Conservation (phyloP, 2,888 invertebrate genomes). For the Amblyjoppa proteus region DNA sequence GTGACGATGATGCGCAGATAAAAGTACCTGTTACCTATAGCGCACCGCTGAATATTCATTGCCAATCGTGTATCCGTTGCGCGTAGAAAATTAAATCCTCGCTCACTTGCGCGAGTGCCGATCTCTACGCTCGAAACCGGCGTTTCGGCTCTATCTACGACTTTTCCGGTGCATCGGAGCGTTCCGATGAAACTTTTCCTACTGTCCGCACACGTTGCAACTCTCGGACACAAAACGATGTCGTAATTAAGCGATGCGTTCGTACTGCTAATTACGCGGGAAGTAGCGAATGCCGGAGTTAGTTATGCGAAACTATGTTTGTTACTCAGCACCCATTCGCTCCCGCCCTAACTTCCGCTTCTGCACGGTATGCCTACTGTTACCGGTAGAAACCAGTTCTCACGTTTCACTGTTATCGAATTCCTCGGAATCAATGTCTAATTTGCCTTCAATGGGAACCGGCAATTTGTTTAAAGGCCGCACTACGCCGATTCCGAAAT, state of each 20-base stretch:
- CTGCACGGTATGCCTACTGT: background rate
- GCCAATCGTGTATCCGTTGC: slow-evolving; percentile 50
- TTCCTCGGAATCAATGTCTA: background rate
- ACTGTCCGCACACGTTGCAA: background rate
- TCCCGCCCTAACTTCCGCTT: slow-evolving; percentile 42
- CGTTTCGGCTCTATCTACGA: slow-evolving; percentile 34
- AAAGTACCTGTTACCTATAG: slow-evolving; percentile 33
- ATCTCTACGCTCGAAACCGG: slow-evolving; percentile 4
- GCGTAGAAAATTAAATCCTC: slow-evolving; percentile 45
- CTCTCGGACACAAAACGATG: slow-evolving; percentile 41
- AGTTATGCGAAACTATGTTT: slow-evolving; percentile 62
- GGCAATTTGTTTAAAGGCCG: background rate
- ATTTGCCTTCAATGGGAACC: slow-evolving; percentile 3
- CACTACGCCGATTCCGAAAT: background rate
- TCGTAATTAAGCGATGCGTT: slow-evolving; percentile 65
- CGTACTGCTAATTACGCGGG: slow-evolving; percentile 70
- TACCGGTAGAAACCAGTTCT: slow-evolving; percentile 14
- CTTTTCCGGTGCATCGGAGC: slow-evolving; percentile 49
- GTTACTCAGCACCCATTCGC: slow-evolving; percentile 44
- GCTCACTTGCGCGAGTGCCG: slow-evolving; percentile 27
- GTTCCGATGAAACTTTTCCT: slow-evolving; percentile 21
- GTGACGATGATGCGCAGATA: slow-evolving; percentile 46
- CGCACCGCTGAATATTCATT: slow-evolving; percentile 55
- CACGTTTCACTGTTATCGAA: slow-evolving; percentile 32
- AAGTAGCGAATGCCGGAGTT: slow-evolving; percentile 59